These are phyloP conservation scores for Siniperca scherzeri DNA, from an alignment of 2,797 vertebrate species.

Conservation along the genomic window DNA sequence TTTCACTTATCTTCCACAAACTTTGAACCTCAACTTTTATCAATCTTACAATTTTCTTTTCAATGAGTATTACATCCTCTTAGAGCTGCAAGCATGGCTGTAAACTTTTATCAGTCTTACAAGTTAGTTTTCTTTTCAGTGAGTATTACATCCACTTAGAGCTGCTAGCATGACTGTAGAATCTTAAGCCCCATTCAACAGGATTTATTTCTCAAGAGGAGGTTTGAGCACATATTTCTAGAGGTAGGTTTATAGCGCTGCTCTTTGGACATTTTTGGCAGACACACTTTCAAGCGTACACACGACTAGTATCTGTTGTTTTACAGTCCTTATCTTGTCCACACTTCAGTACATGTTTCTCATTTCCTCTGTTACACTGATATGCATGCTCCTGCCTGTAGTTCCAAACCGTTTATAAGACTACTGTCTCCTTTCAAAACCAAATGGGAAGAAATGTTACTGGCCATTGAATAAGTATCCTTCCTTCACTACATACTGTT, in stretches of 20 bases:
- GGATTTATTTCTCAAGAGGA: background rate
- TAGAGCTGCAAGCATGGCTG: no score
- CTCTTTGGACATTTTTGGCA: background rate
- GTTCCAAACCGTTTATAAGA: constrained; percentile 1
- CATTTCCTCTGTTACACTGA: constrained; percentile 10
- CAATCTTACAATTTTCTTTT: no score
- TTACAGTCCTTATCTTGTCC: background rate
- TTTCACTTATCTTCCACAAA: background rate
- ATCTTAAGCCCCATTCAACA: background rate
- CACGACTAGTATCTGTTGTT: background rate
- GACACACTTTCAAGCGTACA: background rate
- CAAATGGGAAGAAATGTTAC: background rate
- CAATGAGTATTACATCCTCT: no score
- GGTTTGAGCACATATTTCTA: background rate
- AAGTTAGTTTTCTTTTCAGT: background rate
- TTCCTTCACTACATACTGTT: background rate
- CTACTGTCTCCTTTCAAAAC: constrained; percentile 13
- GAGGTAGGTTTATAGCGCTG: background rate
- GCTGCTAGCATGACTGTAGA: background rate
- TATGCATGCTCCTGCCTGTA: background rate
- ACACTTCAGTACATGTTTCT: background rate
- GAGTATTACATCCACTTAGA: no score
- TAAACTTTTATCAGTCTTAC: background rate
- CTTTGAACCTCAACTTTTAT: background rate
- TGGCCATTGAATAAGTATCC: background rate